Percentiles rank a stretch among this genome's conserved stretches.
Evolutionary conservation across 2,888 invertebrate species (phyloP).

Genomic region (Mythimna pallens): DNA sequence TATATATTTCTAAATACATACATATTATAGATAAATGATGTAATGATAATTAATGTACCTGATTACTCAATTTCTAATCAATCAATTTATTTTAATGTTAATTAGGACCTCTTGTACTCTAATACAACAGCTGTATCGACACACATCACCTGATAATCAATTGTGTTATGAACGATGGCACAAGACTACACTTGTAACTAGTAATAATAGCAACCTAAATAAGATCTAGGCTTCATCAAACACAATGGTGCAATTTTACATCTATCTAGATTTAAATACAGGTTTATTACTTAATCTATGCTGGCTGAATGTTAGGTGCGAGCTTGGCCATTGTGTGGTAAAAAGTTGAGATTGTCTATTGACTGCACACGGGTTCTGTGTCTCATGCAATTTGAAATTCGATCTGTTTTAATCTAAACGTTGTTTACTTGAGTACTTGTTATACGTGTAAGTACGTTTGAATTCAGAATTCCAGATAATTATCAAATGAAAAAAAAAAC

Average conservation of each 20-base stretch:
- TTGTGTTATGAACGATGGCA: constrained; percentile 31
- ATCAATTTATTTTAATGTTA: constrained; percentile 19
- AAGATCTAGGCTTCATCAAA: constrained; percentile 72
- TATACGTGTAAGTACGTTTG: not conserved
- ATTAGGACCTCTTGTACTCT: constrained; percentile 27
- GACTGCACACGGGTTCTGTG: constrained; percentile 10
- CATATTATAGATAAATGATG: too few relatives aligned
- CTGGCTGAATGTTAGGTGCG: constrained; percentile 55
- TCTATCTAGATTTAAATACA: constrained; percentile 78
- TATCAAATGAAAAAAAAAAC: too few relatives aligned
- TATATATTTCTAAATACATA: too few relatives aligned
- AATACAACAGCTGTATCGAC: constrained; percentile 19
- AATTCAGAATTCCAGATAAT: too few relatives aligned
- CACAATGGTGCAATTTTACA: constrained; percentile 79
- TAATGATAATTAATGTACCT: too few relatives aligned
- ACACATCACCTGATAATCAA: constrained; percentile 47
- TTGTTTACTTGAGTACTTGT: not conserved
- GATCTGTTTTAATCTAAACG: constrained; percentile 17
- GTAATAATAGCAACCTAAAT: constrained; percentile 73
- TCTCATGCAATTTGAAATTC: constrained; percentile 21
- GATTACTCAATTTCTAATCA: constrained; percentile 19
- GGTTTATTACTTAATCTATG: constrained; percentile 79
- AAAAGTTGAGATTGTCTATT: constrained; percentile 59
- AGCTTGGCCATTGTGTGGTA: constrained; percentile 62
- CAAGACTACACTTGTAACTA: constrained; percentile 41